Conservation (phyloP, 2,113 vertebrate species). For the Butorides virescens region DNA sequence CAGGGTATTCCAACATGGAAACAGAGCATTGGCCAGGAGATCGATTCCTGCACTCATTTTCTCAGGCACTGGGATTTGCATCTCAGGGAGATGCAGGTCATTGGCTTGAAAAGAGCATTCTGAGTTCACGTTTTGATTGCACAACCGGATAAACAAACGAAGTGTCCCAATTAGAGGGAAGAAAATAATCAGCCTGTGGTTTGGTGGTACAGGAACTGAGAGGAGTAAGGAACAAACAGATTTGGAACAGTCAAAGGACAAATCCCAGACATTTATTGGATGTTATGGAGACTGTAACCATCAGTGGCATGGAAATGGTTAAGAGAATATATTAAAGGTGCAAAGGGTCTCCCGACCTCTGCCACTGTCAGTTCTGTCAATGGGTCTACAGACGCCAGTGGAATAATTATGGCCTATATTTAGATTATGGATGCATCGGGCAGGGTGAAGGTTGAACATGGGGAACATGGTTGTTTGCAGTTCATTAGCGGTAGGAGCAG, state of each 20-base stretch:
- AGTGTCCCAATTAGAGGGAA: conserved; percentile 32
- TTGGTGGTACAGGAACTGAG: not conserved
- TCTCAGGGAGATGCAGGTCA: conserved; percentile 20
- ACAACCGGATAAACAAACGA: conserved; percentile 22
- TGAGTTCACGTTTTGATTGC: conserved; percentile 6
- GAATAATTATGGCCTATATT: conserved; percentile 65
- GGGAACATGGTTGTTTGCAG: conserved; percentile 59
- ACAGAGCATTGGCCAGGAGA: not conserved
- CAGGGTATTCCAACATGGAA: conserved; percentile 2
- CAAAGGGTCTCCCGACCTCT: conserved; percentile 47
- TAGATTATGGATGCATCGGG: conserved; percentile 44
- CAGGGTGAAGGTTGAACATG: conserved; percentile 61
- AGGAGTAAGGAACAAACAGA: not conserved
- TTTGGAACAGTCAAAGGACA: conserved; percentile 14
- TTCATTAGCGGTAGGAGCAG: conserved; percentile 63
- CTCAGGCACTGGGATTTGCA: conserved; percentile 40
- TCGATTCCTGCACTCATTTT: conserved; percentile 30
- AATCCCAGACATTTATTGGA: not conserved
- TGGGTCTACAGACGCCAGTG: not conserved
- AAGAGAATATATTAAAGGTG: conserved; percentile 45
- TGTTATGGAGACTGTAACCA: not conserved
- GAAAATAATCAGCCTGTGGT: not conserved
- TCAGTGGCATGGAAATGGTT: conserved; percentile 24
- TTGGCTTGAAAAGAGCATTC: conserved; percentile 25
- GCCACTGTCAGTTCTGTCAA: conserved; percentile 46